Percentiles rank a stretch among this genome's conserved stretches.
Evolutionary conservation across 2,113 vertebrate genomes (phyloP).

Genomic region (Bufo gargarizans): DNA sequence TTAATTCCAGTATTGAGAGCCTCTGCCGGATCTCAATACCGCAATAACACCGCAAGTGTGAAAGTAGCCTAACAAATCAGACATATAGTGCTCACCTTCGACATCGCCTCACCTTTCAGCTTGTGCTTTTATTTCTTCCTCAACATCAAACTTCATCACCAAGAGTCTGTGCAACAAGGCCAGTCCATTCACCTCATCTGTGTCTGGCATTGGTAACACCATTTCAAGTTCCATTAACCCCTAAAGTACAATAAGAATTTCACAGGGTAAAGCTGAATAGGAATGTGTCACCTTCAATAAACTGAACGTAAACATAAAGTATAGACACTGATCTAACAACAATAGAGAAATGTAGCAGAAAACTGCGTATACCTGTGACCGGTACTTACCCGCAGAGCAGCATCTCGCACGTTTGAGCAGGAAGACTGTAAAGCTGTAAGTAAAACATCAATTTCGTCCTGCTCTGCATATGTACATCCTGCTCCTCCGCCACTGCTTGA

Average conservation of each 20-base stretch:
- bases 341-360: neutral
- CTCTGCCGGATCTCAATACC: no score
- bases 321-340: neutral
- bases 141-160: constrained; percentile 90
- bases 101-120: constrained; percentile 80
- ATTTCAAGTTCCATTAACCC: constrained; percentile 92
- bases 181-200: constrained; percentile 83
- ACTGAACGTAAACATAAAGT: neutral
- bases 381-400: constrained; percentile 85
- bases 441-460: constrained; percentile 89
- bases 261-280: neutral
- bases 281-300: neutral
- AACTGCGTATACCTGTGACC: neutral
- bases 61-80: no score
- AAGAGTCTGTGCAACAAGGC: constrained; percentile 89
- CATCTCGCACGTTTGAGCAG: constrained; percentile 89
- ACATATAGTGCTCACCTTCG: no score
- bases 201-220: constrained; percentile 88
- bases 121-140: constrained; percentile 83
- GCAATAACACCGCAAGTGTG: no score
- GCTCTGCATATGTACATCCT: constrained; percentile 90
- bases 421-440: constrained; percentile 86
- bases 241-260: constrained; percentile 66
- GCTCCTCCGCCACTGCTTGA: constrained; percentile 84
- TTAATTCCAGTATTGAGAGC: no score